phyloP scores from a whole-genome alignment of 2,888 invertebrate genomes.

The Pteria penguin region DNA sequence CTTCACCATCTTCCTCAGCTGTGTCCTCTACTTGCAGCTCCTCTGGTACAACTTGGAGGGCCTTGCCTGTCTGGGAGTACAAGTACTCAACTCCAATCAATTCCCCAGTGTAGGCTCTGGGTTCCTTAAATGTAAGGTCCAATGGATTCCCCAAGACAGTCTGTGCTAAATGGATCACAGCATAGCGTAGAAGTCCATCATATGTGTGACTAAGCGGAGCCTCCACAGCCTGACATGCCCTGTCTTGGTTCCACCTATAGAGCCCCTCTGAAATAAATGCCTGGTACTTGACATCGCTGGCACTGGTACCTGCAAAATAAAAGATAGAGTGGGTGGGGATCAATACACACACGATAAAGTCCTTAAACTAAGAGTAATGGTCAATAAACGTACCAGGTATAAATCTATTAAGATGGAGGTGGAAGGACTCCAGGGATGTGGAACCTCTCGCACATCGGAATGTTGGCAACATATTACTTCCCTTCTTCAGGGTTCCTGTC shows the following conservation, averaged over 20 bases:
- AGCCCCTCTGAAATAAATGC: neutral
- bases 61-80: slow-evolving; percentile 26
- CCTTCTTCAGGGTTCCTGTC: slow-evolving; percentile 40
- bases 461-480: slow-evolving; percentile 22
- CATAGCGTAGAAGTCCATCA: too few relatives aligned
- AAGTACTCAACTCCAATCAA: slow-evolving; percentile 44
- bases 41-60: slow-evolving; percentile 1
- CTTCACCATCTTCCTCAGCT: slow-evolving; percentile 26
- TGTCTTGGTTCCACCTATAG: neutral
- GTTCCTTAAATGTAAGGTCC: too few relatives aligned
- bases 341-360: neutral
- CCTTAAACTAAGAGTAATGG: neutral
- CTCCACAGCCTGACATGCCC: too few relatives aligned
- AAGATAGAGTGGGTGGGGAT: neutral
- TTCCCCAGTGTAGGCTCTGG: too few relatives aligned
- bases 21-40: neutral
- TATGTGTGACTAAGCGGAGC: too few relatives aligned
- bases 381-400: slow-evolving; percentile 14
- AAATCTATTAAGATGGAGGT: slow-evolving; percentile 28
- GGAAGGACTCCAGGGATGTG: slow-evolving; percentile 19
- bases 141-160: too few relatives aligned
- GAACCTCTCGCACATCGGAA: slow-evolving; percentile 48
- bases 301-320: neutral
- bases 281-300: neutral
- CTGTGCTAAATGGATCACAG: too few relatives aligned